Evolutionary conservation across 2,113 vertebrate species (phyloP).

Genomic region (Muntiacus muntjak): DNA sequence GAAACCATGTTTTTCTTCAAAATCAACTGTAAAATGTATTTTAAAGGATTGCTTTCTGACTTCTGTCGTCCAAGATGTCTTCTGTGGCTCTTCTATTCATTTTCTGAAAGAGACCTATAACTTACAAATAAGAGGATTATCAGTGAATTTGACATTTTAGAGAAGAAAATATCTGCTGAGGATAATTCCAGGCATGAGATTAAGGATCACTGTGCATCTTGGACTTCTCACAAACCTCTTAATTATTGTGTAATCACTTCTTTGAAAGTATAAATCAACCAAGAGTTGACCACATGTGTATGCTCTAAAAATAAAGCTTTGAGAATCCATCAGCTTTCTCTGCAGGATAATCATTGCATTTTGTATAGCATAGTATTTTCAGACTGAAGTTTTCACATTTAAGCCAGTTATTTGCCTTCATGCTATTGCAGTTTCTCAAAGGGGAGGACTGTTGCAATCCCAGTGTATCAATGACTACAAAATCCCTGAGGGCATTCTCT

Average conservation of each 20-base stretch:
- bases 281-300: not conserved
- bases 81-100: not conserved
- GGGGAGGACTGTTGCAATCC: not conserved
- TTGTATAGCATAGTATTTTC: not conserved
- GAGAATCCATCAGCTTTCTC: not conserved
- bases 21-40: not conserved
- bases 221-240: not conserved
- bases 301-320: not conserved
- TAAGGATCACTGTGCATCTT: not conserved
- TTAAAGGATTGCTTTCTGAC: not conserved
- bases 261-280: not conserved
- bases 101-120: not conserved
- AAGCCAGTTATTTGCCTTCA: not conserved
- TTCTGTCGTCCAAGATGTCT: not conserved
- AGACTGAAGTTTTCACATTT: not conserved
- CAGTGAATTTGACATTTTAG: not conserved
- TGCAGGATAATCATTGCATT: not conserved
- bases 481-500: not conserved
- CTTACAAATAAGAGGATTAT: not conserved
- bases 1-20: not conserved
- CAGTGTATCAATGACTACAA: not conserved
- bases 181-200: not conserved
- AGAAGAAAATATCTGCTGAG: not conserved
- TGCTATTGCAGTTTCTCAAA: not conserved
- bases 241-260: not conserved